Conservation (phyloP, 2,888 invertebrate genomes). For the Itoplectis maculator region DNA sequence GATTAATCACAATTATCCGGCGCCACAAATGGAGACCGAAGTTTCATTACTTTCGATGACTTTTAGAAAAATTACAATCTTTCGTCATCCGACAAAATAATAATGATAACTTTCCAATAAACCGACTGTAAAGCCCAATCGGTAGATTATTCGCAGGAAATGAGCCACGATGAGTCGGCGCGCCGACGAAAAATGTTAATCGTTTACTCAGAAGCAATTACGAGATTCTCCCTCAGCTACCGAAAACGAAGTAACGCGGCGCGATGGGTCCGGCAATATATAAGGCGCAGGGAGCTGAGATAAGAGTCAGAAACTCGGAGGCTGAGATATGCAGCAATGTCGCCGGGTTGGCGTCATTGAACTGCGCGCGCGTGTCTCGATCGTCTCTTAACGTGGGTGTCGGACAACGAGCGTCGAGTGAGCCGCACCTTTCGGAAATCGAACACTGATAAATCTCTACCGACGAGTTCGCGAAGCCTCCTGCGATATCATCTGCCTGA, state of each 20-base stretch:
- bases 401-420: constrained; percentile 38
- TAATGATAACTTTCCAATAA: too few species aligned
- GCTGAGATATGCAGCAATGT: not conserved
- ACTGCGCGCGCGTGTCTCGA: constrained; percentile 36
- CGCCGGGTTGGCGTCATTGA: constrained; percentile 19
- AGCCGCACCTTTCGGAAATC: constrained; percentile 58
- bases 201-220: not conserved
- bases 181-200: not conserved
- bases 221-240: not conserved
- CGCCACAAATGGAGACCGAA: too few species aligned
- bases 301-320: not conserved
- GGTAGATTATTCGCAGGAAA: not conserved
- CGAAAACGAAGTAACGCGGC: not conserved
- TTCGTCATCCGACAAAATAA: too few species aligned
- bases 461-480: constrained; percentile 31
- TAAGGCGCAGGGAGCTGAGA: not conserved
- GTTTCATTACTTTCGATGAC: too few species aligned
- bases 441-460: constrained; percentile 61
- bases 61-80: too few species aligned
- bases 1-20: too few species aligned
- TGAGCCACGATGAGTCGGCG: not conserved
- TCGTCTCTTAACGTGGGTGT: constrained; percentile 50
- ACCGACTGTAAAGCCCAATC: not conserved
- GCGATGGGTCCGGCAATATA: not conserved
- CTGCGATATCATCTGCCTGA: constrained; percentile 36